Evolutionary conservation across 2,888 invertebrate species (phyloP), one percentile per base, ranked within the genome.

Genomic region (Pharmacophagus antenor): DNA sequence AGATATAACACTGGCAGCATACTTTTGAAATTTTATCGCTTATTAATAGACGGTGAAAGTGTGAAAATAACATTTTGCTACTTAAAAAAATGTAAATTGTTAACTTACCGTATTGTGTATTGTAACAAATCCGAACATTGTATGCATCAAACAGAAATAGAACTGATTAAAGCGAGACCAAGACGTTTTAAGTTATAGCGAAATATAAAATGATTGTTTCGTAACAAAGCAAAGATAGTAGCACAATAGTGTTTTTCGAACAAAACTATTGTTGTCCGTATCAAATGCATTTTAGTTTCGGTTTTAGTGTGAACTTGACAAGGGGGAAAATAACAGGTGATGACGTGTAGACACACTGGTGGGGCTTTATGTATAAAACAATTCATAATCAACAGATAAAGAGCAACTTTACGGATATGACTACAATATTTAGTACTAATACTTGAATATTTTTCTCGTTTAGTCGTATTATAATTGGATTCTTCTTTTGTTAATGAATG

Each of bases 71-170:
- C 17, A 67, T 63, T 50, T 31, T 44, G 22, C 21, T 44, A 37
- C 17, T 50, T 44, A 10, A 7, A 18, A 22, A 60, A 55, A 60
- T 61, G 56, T 54, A 49, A 54, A 59, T 53, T 23, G 42, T 41
- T 27, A 57, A 87, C 88, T 88, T 79, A 88, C 88, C 87, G 72
- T 68, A 63, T 67, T 64, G 66, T 64, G 72, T 68, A 63, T 67
- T 64, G 66, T 64, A 67, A 68, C 62, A 21, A 70, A 74, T 85
- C 86, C 86, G 67, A 66, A 65, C 69, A 68, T 69, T 65, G 82
- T 72, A 71, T 63, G 88, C 87, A 72, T 69, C 64, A 71, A 70
- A 82, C 76, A 80, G 65, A 84, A 81, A 82, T 68, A 77, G 71
- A 76, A 75, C 66, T 63, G 63, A 70, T 79, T 73, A 78, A 65